Percentiles rank a stretch among this genome's conserved stretches.
Conservation (phyloP, 2,888 invertebrate genomes). For the Drosophila anomalata region DNA sequence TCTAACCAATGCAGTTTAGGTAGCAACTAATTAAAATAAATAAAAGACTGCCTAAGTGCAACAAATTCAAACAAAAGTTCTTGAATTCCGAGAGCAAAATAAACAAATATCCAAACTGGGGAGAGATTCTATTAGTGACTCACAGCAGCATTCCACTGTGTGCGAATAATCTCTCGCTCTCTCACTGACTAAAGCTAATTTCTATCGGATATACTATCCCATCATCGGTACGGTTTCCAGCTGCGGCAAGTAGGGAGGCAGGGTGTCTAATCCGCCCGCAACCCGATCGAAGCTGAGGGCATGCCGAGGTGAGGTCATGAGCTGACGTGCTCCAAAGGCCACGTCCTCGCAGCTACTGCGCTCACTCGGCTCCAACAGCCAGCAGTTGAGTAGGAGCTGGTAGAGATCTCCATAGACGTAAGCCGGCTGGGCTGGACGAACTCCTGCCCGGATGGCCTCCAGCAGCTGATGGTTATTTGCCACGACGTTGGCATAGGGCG, state of each 20-base stretch:
- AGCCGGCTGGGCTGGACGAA: slow-evolving; percentile 89
- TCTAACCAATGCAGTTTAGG: not conserved
- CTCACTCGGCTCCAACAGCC: slow-evolving; percentile 93
- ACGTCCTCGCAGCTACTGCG: slow-evolving; percentile 89
- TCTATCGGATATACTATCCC: slow-evolving; percentile 15
- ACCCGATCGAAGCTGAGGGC: slow-evolving; percentile 81
- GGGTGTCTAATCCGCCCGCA: slow-evolving; percentile 66
- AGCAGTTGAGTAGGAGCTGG: slow-evolving; percentile 92
- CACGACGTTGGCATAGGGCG: slow-evolving; percentile 90
- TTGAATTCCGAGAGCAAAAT: not conserved
- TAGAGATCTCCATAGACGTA: slow-evolving; percentile 92
- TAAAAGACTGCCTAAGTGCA: not conserved
- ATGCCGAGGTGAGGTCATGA: slow-evolving; percentile 83
- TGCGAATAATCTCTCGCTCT: slow-evolving; percentile 5
- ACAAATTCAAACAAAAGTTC: not conserved
- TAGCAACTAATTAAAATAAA: not conserved
- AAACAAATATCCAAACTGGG: not conserved
- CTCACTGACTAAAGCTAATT: slow-evolving; percentile 28
- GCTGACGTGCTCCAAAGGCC: slow-evolving; percentile 83
- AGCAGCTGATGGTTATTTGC: slow-evolving; percentile 88
- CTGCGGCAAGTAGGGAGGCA: slow-evolving; percentile 83
- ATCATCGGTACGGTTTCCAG: slow-evolving; percentile 72
- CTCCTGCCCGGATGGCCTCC: slow-evolving; percentile 88
- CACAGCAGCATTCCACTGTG: slow-evolving; percentile 22
- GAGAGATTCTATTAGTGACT: slow-evolving; percentile 25